Base-by-base conservation (phyloP, 2,113 vertebrate genomes). In the Eulemur rufifrons region DNA sequence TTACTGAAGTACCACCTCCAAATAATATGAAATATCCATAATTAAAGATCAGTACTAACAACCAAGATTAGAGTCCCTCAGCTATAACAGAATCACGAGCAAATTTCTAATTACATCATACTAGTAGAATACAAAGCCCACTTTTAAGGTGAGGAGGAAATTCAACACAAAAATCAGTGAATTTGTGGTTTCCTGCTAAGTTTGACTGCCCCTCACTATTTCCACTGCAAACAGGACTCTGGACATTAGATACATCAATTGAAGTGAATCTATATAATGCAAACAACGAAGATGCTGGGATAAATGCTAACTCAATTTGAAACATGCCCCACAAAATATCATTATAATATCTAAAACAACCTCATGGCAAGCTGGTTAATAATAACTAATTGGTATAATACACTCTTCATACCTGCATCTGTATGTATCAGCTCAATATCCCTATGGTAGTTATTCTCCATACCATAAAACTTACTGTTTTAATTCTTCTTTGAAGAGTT, bases 401-500 rank as follows among this genome's bases (percentile, higher is more conserved):
- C 21, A 66, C 69, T 83, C 64, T 45, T 81, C 64, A 54, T 13
- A 73, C 34, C 27, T 88, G 20, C 37, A 85, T 74, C 71, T 80
- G 0, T 68, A 93, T 86, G 34, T 27, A 92, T 47, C 61, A 88
- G 42, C 25, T 87, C 59, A 86, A 56, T 37, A 91, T 18, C 85
- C 66, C 82, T 93, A 61, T 4, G 17, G 86, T 4, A 96, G 80
- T 77, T 56, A 84, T 82, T 74, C 92, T 93, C 78, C 61, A 37
- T 37, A 94, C 52, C 69, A 47, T n/a, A 90, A 85, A 98, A 98
- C 99, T 98, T 99, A 99, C 99, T 99, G 99, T 98, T 99, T 99
- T 69, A 99, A 98, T 98, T 99, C 99, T 98, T 99, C 99, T 98
- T 99, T 99, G 96, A 99, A 99, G 85, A 99, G 99, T 97, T 99